phyloP scores from a whole-genome alignment of 2,113 vertebrate species.

The Fulmarus glacialis region DNA sequence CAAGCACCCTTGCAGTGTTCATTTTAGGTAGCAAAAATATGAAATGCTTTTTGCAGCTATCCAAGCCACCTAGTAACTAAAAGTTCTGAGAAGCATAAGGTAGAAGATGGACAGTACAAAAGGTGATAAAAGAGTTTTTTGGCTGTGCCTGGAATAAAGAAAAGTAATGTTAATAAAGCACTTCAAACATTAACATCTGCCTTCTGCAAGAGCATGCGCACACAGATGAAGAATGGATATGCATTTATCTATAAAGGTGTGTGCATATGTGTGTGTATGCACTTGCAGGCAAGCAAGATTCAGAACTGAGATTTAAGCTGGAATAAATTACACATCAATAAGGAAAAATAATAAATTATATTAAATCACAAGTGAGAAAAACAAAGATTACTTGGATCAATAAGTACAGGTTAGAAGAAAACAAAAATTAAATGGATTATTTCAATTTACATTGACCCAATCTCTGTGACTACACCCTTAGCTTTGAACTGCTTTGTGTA shows the following conservation, averaged over 20 bases:
- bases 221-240: not conserved
- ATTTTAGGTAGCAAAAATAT: constrained; percentile 7
- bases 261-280: not conserved
- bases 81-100: not conserved
- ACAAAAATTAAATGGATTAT: not conserved
- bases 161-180: not conserved
- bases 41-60: not conserved
- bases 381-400: not conserved
- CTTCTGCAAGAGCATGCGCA: not conserved
- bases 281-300: not conserved
- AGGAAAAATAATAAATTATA: not conserved
- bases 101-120: not conserved
- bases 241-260: not conserved
- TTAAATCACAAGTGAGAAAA: not conserved
- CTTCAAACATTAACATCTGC: not conserved
- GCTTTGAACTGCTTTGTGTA: not conserved
- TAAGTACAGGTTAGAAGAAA: not conserved
- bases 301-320: not conserved
- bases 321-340: not conserved
- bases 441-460: not conserved
- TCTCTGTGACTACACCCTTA: not conserved
- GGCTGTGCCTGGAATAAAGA: not conserved
- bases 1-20: not conserved
- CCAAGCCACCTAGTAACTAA: not conserved
- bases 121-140: not conserved